phyloP scores from a whole-genome alignment of 2,113 vertebrate genomes.

The Cichladusa arquata region DNA sequence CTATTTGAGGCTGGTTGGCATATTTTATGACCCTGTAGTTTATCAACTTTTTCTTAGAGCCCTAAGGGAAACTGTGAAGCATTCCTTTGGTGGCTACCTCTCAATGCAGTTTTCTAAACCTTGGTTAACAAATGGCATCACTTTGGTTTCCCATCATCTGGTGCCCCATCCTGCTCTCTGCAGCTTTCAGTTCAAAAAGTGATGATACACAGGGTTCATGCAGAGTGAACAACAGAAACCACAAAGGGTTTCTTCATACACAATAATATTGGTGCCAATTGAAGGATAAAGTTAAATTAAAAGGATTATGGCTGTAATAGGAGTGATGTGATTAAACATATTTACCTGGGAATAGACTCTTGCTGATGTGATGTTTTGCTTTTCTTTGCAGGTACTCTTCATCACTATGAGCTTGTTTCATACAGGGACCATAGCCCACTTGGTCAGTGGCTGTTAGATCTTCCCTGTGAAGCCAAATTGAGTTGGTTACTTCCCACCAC shows the following conservation, averaged over 20 bases:
- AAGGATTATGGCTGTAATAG: not conserved
- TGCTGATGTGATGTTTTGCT: not conserved
- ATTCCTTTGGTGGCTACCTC: not conserved
- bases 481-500: not conserved
- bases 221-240: not conserved
- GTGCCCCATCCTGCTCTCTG: not conserved
- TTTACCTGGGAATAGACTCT: not conserved
- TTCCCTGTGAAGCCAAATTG: not conserved
- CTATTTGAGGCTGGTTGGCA: not conserved
- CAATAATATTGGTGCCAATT: not conserved
- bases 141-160: not conserved
- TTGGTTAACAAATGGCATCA: not conserved
- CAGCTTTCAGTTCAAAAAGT: slow-evolving; percentile 1
- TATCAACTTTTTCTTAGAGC: not conserved
- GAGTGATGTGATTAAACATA: not conserved
- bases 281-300: not conserved
- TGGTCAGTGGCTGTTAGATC: not conserved
- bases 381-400: slow-evolving; percentile 56
- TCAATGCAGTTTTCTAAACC: slow-evolving; percentile 14
- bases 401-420: not conserved
- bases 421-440: not conserved
- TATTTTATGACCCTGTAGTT: not conserved
- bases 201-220: not conserved
- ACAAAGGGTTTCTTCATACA: not conserved
- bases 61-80: not conserved